Conservation (phyloP, 1,140 invertebrate species). For the Phocides pigmalion region DNA sequence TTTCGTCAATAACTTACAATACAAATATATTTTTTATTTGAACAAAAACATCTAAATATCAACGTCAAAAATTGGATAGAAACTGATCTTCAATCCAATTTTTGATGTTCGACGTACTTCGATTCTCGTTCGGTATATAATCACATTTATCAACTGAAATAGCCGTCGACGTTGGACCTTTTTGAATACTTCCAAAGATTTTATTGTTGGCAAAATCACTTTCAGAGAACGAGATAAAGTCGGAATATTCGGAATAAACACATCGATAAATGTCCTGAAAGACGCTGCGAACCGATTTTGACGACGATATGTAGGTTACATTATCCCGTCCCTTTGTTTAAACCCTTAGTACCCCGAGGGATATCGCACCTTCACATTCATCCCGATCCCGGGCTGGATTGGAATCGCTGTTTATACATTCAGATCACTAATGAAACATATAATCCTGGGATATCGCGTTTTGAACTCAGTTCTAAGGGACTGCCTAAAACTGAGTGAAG, state of each 20-base stretch:
- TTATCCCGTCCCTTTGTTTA: slow-evolving; percentile 15
- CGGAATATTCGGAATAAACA: slow-evolving; percentile 6
- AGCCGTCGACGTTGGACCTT: neutral
- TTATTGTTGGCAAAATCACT: slow-evolving; percentile 3
- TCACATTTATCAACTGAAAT: neutral
- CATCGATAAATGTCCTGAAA: slow-evolving; percentile 15
- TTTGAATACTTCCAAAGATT: slow-evolving; percentile 2
- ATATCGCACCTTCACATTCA: slow-evolving; percentile 10
- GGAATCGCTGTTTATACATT: slow-evolving; percentile 10
- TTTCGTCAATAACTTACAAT: too few species aligned
- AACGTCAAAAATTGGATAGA: too few species aligned
- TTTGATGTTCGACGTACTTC: too few species aligned
- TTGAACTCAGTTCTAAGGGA: neutral
- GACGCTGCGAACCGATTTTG: slow-evolving; percentile 1
- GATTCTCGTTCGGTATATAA: too few species aligned
- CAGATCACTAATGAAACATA: slow-evolving; percentile 1
- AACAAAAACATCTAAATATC: too few species aligned
- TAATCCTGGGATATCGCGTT: neutral
- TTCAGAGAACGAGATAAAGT: neutral
- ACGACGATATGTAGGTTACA: neutral
- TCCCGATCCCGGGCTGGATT: neutral
- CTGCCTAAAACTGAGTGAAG: neutral
- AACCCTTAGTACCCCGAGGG: slow-evolving; percentile 7
- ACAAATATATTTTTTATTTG: too few species aligned
- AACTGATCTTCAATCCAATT: too few species aligned